Conservation (phyloP, 2,113 vertebrate species). For the Empidonax alnorum region DNA sequence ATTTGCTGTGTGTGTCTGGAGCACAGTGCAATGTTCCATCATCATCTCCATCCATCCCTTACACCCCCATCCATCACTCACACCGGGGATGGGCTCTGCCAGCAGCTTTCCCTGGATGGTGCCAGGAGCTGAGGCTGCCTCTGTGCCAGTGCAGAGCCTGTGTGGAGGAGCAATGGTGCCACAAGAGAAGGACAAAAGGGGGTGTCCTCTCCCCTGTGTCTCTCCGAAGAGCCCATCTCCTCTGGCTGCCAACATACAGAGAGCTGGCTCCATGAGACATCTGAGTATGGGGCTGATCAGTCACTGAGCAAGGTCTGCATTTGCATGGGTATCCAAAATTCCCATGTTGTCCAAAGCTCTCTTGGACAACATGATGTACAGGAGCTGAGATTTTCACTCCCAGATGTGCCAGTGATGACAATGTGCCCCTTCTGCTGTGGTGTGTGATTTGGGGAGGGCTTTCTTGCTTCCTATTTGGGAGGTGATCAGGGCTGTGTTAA, state of each 20-base stretch:
- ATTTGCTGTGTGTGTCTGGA: background rate
- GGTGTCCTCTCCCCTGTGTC: too few species aligned
- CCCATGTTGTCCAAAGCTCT: background rate
- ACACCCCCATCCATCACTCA: background rate
- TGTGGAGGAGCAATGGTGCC: fast-evolving
- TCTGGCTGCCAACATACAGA: background rate
- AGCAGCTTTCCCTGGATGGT: background rate
- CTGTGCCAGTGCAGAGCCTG: background rate
- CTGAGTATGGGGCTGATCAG: background rate
- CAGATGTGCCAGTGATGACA: fast-evolving
- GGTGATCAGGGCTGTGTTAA: background rate
- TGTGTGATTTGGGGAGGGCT: background rate
- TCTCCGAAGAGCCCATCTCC: background rate
- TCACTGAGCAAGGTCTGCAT: background rate
- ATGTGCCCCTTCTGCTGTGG: fast-evolving
- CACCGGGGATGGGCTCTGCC: background rate
- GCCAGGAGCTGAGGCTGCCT: background rate
- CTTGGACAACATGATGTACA: background rate
- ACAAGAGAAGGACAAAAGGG: background rate
- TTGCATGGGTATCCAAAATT: background rate
- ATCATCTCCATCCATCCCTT: background rate
- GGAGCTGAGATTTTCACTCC: background rate
- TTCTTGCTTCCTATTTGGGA: background rate
- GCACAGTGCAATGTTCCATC: background rate
- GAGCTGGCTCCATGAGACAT: fast-evolving